Evolutionary conservation across 2,888 invertebrate species (phyloP).

Genomic region (Epinotia nisella): DNA sequence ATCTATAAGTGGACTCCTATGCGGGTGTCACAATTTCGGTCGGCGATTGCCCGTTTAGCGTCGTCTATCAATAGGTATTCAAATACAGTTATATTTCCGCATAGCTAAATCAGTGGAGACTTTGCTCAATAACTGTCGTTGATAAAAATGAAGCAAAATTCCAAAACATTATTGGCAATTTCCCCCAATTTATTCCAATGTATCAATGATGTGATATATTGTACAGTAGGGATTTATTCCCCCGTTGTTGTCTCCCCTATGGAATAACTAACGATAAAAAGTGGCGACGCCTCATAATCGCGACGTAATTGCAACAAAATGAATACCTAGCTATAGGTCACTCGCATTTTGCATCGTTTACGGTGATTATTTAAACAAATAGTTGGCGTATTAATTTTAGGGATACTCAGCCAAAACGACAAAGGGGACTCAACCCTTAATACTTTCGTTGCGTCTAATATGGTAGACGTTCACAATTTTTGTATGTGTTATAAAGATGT

Average conservation of each 20-base stretch:
- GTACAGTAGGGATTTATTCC: conserved; percentile 40
- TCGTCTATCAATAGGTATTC: conserved; percentile 17
- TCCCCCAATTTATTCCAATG: conserved; percentile 43
- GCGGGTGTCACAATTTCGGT: conserved; percentile 49
- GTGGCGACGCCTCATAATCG: conserved; percentile 70
- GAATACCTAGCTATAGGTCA: conserved; percentile 54
- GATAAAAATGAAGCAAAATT: conserved; percentile 11
- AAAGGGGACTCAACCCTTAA: no score
- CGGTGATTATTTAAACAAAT: conserved; percentile 37
- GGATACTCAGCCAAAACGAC: background rate
- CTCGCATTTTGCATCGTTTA: conserved; percentile 36
- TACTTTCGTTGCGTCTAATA: background rate
- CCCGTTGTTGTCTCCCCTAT: conserved; percentile 44
- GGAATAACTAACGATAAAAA: conserved; percentile 66
- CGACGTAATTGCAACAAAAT: conserved; percentile 70
- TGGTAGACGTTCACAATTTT: background rate
- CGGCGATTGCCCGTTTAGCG: conserved; percentile 15
- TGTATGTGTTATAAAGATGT: background rate
- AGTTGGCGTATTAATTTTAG: background rate
- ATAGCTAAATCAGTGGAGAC: background rate
- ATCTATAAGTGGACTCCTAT: conserved; percentile 49
- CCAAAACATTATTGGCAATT: conserved; percentile 33
- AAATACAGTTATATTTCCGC: conserved; percentile 7
- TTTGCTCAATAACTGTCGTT: background rate
- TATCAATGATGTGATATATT: conserved; percentile 41